Evolutionary conservation across 2,797 vertebrate species (phyloP), one percentile per base, ranked within the genome.

Genomic region (Semaprochilodus insignis): DNA sequence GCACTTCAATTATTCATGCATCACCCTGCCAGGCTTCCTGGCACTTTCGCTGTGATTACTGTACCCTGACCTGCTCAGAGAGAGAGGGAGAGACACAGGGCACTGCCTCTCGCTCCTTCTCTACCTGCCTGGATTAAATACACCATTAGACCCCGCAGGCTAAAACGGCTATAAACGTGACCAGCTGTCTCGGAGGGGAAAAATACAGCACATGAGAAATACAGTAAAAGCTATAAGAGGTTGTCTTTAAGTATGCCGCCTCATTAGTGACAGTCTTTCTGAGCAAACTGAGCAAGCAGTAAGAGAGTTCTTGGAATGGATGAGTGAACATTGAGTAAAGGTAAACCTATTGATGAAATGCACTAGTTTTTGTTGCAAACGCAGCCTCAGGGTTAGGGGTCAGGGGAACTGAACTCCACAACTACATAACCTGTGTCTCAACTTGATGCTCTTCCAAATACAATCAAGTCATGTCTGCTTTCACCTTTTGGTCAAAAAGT

Each of bases 1-100:
- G 85, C 81, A 84, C 83, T 83, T 88, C 78, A 87, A 88, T 88
- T 88, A 88, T 88, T 88, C 79, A 86, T 87, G 74, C 84, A 75
- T 84, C 82, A 85, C 77, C 77, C 84, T 84, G 82, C 59, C 82
- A 71, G 57, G 74, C 84, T 81, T 82, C 81, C 84, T 84, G 85
- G 80, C 84, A 87, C 84, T 84, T 88, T 84, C 77, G 55, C 79
- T 75, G 66, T 85, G 85, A 85, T 87, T 81, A 85, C 62, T 67
- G 57, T 77, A 59, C 82, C 75, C 55, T 72, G 81, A 81, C 85
- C 74, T 66, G 48, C 1, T 69, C 34, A 23, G 23, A n/a, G 34
- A 27, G 27, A 57, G 40, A 70, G 63, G 44, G 48, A 51, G 54
- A 66, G 17, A 83, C 77, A 74, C 59, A 54, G 74, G 40, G n/a